A percentile compares a stretch with the other conserved stretches of the same genome.
Conservation (phyloP, 2,888 invertebrate species). For the Pseudococcus jackbeardsleyi region DNA sequence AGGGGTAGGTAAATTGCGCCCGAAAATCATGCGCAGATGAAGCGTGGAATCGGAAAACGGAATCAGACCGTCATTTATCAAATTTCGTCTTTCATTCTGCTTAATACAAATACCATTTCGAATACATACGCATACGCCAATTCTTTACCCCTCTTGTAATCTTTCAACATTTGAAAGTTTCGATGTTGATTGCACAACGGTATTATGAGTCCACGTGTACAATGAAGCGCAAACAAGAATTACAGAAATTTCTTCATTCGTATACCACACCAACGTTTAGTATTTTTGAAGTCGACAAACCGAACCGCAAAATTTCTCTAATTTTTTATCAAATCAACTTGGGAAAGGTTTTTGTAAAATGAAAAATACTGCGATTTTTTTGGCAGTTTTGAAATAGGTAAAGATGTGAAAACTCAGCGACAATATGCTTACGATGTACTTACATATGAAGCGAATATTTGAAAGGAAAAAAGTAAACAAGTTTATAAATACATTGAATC, state of each 20-base stretch:
- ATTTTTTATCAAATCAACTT: too few relatives aligned
- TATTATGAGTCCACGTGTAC: not conserved
- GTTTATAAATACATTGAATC: too few relatives aligned
- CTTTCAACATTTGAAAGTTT: not conserved
- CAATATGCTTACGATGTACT: too few relatives aligned
- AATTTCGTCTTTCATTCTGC: not conserved
- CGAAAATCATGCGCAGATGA: slow-evolving; percentile 4
- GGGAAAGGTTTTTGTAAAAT: too few relatives aligned
- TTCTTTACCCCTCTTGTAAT: not conserved
- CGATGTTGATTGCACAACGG: not conserved
- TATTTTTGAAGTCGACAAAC: too few relatives aligned
- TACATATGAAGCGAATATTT: too few relatives aligned
- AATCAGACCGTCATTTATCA: slow-evolving; percentile 8
- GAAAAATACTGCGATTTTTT: too few relatives aligned
- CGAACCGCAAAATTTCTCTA: too few relatives aligned
- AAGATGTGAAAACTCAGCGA: too few relatives aligned
- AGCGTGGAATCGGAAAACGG: not conserved
- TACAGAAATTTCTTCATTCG: not conserved
- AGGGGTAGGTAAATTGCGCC: not conserved
- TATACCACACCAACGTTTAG: too few relatives aligned
- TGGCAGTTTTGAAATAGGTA: too few relatives aligned
- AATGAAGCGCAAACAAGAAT: not conserved
- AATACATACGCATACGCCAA: slow-evolving; percentile 12
- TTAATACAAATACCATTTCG: not conserved
- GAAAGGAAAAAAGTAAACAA: too few relatives aligned